These are phyloP conservation scores for Eupelmus urozonus DNA, from an alignment of 2,888 invertebrate genomes.

Conservation along the genomic window DNA sequence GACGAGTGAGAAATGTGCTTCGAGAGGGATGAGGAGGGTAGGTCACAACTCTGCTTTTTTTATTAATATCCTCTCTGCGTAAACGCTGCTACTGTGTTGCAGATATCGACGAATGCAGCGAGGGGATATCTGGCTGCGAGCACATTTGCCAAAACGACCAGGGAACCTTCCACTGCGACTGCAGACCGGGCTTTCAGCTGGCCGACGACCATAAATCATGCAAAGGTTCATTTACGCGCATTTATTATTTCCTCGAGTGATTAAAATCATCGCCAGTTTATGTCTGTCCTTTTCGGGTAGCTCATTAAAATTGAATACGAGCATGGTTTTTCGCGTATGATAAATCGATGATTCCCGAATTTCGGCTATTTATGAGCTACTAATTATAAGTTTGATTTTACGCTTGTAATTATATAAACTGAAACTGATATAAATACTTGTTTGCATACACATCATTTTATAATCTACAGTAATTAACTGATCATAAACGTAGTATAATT, in stretches of 20 bases:
- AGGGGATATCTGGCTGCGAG: conserved; percentile 79
- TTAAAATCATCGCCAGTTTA: conserved; percentile 60
- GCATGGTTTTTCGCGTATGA: too few relatives aligned
- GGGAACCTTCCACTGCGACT: conserved; percentile 81
- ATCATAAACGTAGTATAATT: too few relatives aligned
- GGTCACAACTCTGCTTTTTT: too few relatives aligned
- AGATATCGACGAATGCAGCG: conserved; percentile 81
- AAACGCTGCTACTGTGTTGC: conserved; percentile 13
- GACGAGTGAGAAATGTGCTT: not conserved
- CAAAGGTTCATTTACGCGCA: conserved; percentile 74
- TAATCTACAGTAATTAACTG: too few relatives aligned
- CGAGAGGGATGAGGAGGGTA: not conserved
- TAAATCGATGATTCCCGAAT: too few relatives aligned
- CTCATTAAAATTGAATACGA: not conserved
- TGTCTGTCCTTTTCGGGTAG: not conserved
- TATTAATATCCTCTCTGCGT: conserved; percentile 19
- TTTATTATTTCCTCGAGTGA: conserved; percentile 24
- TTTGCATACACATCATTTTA: too few relatives aligned
- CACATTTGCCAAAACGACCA: conserved; percentile 80
- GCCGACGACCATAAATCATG: conserved; percentile 77
- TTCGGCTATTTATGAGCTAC: too few relatives aligned
- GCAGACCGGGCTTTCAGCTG: conserved; percentile 79
- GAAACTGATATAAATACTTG: too few relatives aligned
- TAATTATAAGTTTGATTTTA: too few relatives aligned
- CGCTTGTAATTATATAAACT: too few relatives aligned